Base-by-base conservation (phyloP, 2,113 vertebrate genomes). In the Microcebus tavaratra region DNA sequence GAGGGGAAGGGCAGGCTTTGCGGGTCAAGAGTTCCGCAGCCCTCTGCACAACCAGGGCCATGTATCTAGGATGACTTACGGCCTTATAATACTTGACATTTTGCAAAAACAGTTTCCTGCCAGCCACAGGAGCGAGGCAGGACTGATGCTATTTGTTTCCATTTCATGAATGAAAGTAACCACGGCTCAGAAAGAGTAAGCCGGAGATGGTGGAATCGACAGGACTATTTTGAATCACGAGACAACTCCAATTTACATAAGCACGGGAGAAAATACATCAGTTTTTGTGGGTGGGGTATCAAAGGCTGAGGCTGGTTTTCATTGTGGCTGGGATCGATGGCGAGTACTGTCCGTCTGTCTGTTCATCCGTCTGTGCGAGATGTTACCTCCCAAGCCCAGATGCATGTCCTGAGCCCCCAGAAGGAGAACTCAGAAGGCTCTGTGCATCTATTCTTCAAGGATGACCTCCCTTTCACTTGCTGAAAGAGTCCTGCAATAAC, bases 91-190 rank as follows among this genome's bases (percentile, higher is more conserved):
- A 55, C 86, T 89, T 92, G 70, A 75, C 87, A 82, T 90, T 96
- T 94, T 89, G 34, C 90, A 92, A 87, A 95, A 95, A 27, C 80
- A 92, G 81, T 94, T 97, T 92, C 72, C 27, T 2, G 15, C 78
- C 67, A 76, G 42, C 34, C 23, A 55, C 45, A 91, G 9, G 48
- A 95, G 48, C 23, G 3, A 34, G 76, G 59, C 25, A 9, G 73
- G 90, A 67, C 72, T 36, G 78, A 88, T 83, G 85, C 42, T 79
- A 34, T 94, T 90, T 96, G 68, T 79, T 96, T 96, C 93, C 53
- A 92, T 94, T 81, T 92, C 78, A 85, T 42, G n/a, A 95, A 68
- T 82, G 78, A 88, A 97, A 97, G 93, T 75, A 81, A 78, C 72
- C 31, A 57, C 50, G 39, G 14, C 27, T 90, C 88, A 78, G 91